Conservation (phyloP, 2,113 vertebrate species). For the Balaeniceps rex region DNA sequence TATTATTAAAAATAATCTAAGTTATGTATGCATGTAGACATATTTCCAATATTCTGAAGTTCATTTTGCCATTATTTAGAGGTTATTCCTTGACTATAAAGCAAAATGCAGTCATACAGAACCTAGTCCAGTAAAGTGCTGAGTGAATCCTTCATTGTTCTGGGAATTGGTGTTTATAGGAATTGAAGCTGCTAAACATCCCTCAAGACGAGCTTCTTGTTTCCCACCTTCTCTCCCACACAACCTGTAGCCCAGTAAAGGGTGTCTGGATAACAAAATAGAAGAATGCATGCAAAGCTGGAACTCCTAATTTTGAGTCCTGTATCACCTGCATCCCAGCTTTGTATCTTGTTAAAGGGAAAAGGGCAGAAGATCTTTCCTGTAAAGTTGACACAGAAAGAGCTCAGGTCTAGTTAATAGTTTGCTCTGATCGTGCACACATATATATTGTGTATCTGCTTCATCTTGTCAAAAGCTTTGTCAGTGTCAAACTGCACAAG, state of each 20-base stretch:
- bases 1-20: not conserved
- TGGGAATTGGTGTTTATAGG: not conserved
- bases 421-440: not conserved
- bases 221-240: not conserved
- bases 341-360: not conserved
- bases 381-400: not conserved
- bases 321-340: not conserved
- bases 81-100: not conserved
- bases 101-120: not conserved
- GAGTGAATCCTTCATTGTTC: not conserved
- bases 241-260: not conserved
- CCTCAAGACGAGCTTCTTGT: not conserved
- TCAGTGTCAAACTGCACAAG: not conserved
- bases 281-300: not conserved
- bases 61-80: not conserved
- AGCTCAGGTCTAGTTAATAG: not conserved
- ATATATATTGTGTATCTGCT: not conserved
- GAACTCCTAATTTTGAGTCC: not conserved
- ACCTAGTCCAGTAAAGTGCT: not conserved
- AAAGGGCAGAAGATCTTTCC: not conserved
- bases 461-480: constrained; percentile 22
- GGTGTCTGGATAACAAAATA: not conserved
- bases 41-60: not conserved
- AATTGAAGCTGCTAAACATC: not conserved
- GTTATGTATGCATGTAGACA: not conserved